A percentile compares a stretch with the other conserved stretches of the same genome.
Evolutionary conservation across 2,888 invertebrate genomes (phyloP).

Genomic region (Lepidonotus clava): DNA sequence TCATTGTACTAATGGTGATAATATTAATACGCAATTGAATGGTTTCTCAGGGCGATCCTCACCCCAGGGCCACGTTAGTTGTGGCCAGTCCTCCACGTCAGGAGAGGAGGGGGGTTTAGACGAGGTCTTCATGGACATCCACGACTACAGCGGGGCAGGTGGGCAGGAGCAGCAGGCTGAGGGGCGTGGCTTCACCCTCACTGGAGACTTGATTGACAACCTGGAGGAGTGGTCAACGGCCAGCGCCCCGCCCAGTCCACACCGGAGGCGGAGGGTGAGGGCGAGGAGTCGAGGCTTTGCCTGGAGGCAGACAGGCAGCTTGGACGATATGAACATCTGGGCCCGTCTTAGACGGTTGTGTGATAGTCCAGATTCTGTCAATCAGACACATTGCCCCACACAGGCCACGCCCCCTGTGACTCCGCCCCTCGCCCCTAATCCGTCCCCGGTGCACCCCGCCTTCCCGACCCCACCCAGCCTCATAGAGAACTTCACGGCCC

Average conservation of each 20-base stretch:
- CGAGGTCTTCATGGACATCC: slow-evolving; percentile 31
- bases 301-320: not conserved
- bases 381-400: not conserved
- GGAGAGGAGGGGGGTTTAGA: not conserved
- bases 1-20: too few species aligned
- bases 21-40: too few species aligned
- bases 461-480: slow-evolving; percentile 25
- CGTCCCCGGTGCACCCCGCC: slow-evolving; percentile 15
- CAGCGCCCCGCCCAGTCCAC: slow-evolving; percentile 42
- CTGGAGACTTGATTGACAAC: slow-evolving; percentile 42
- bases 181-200: slow-evolving; percentile 4
- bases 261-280: slow-evolving; percentile 25
- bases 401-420: not conserved
- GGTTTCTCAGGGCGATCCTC: too few species aligned
- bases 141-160: not conserved
- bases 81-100: not conserved
- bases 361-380: slow-evolving; percentile 28
- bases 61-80: too few species aligned
- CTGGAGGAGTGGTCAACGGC: slow-evolving; percentile 50
- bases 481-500: slow-evolving; percentile 24
- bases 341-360: not conserved
- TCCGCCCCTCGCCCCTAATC: not conserved
- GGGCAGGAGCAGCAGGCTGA: slow-evolving; percentile 23
- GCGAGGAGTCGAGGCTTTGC: not conserved
- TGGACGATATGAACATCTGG: slow-evolving; percentile 37